Base-by-base conservation (phyloP, 2,113 vertebrate species). In the Pelecanus crispus region DNA sequence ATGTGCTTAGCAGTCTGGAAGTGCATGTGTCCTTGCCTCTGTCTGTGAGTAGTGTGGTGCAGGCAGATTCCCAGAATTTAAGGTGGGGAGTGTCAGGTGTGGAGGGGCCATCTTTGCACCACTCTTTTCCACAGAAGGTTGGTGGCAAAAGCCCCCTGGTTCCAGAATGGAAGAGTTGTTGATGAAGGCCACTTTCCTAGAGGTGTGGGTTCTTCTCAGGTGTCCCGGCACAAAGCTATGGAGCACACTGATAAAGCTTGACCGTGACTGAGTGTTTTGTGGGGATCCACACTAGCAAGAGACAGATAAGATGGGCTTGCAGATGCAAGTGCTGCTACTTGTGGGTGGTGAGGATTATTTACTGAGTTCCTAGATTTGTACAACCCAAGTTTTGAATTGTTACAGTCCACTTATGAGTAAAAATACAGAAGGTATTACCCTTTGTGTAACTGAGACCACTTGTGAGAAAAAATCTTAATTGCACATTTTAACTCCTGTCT, bases 71-170 rank as follows among this genome's bases (percentile, higher is more conserved):
- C 14, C 40, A 29, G 47, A 24, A 63, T 12, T 74, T 22, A 34
- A 52, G 61, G 21, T 0, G 1, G 40, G 42, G 36, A 59, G 22
- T 0, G 0, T n/a, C 38, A 7, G 8, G 26, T 50, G n/a, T 47
- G 34, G 24, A 56, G 67, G 31, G 63, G 5, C 45, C 17, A 21
- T 49, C 44, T 31, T 4, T 24, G 8, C 17, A 17, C 44, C 8
- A 5, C 13, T 26, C 26, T 31, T 6, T 72, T 56, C 36, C 44
- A 11, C 16, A 80, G 62, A 71, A 56, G 66, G 26, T 5, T 71
- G 47, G 22, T 72, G 74, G 52, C 32, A 65, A 74, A 88, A 75
- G 10, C 6, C 28, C 24, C 34, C 11, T 11, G 9, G 3, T 17
- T n/a, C 13, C 47, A 42, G 45, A 31, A 49, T 9, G 36, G 38